These are phyloP conservation scores for Euzophera pinguis DNA, from an alignment of 2,888 invertebrate genomes.

Conservation along the genomic window DNA sequence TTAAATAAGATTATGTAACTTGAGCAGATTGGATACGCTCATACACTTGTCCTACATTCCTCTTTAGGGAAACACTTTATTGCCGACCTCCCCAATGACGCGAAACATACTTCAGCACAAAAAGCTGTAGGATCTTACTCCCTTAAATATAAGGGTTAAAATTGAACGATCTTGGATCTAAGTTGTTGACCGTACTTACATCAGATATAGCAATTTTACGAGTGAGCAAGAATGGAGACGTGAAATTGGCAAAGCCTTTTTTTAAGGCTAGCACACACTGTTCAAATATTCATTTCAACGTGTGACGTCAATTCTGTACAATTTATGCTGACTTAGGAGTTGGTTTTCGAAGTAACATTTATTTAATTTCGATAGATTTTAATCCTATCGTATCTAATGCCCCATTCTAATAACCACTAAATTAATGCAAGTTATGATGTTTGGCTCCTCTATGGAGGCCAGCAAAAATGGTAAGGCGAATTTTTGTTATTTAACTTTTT, in stretches of 20 bases:
- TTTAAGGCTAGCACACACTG: neutral
- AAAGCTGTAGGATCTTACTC: neutral
- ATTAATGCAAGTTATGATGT: too few relatives aligned
- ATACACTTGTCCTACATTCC: neutral
- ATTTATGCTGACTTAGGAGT: too few relatives aligned
- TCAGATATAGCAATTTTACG: conserved; percentile 12
- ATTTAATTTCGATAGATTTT: too few relatives aligned
- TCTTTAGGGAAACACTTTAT: conserved; percentile 12
- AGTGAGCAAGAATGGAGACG: conserved; percentile 11
- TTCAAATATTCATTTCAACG: neutral
- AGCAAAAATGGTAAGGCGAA: too few relatives aligned
- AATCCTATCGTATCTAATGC: too few relatives aligned
- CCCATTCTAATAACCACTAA: too few relatives aligned
- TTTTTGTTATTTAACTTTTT: too few relatives aligned
- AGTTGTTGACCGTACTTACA: conserved; percentile 13
- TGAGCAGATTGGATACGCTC: neutral
- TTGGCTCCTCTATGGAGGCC: too few relatives aligned
- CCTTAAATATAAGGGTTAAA: neutral
- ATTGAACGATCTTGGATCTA: neutral
- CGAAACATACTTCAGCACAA: neutral
- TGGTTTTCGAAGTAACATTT: too few relatives aligned
- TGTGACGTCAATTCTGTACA: neutral
- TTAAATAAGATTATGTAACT: neutral
- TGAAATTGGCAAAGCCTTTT: conserved; percentile 13
- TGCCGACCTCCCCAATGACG: conserved; percentile 1